These are phyloP conservation scores for Drosophila putrida DNA, from an alignment of 2,888 invertebrate species.

Conservation along the genomic window DNA sequence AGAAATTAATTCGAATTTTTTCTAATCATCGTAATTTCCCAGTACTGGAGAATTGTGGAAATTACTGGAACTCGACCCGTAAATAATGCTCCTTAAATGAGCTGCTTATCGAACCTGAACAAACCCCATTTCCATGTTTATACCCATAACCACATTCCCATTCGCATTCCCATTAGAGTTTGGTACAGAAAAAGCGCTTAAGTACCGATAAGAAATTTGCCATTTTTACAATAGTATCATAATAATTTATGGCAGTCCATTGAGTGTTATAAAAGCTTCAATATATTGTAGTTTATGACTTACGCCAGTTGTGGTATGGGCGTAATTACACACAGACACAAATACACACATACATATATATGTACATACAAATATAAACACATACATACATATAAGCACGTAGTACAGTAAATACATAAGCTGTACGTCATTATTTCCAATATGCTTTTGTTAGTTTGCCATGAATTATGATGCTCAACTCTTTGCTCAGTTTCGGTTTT, in stretches of 20 bases:
- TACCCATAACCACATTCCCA: background rate
- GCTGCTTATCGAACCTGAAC: constrained; percentile 38
- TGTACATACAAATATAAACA: constrained; percentile 15
- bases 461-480: constrained; percentile 72
- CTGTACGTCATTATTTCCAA: constrained; percentile 74
- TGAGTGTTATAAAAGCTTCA: constrained; percentile 83
- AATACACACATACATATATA: constrained; percentile 13
- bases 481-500: constrained; percentile 58
- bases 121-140: constrained; percentile 21
- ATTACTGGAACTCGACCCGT: constrained; percentile 3
- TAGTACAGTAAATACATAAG: constrained; percentile 40
- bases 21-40: constrained; percentile 5
- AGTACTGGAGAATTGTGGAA: constrained; percentile 1
- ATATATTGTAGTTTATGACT: constrained; percentile 82
- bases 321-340: constrained; percentile 74
- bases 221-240: constrained; percentile 82
- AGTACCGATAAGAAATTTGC: constrained; percentile 82
- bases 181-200: constrained; percentile 66
- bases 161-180: constrained; percentile 31
- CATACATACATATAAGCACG: background rate
- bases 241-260: constrained; percentile 83
- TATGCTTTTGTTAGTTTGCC: constrained; percentile 67
- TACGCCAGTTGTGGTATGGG: constrained; percentile 73
- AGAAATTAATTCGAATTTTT: background rate
- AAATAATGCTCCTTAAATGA: constrained; percentile 21